These are phyloP conservation scores for Callospermophilus lateralis DNA, from an alignment of 2,113 vertebrate species.

Conservation along the genomic window DNA sequence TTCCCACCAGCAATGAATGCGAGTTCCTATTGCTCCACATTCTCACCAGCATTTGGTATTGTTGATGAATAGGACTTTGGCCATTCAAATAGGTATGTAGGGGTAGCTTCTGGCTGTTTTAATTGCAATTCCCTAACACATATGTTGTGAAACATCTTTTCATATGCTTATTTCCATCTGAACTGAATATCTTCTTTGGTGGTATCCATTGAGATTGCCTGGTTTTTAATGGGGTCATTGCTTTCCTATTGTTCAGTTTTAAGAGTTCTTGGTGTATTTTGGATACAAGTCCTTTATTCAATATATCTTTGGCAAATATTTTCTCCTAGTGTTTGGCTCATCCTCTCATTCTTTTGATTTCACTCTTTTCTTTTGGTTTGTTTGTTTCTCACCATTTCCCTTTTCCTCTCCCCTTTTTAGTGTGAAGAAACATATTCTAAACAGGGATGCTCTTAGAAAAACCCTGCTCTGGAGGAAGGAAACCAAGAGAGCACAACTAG, in stretches of 20 bases:
- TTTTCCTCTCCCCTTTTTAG: neutral
- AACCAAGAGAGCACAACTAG: neutral
- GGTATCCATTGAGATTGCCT: neutral
- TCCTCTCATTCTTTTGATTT: neutral
- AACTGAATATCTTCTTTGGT: neutral
- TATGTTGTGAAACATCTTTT: neutral
- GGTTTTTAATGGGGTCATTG: neutral
- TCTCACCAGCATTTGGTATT: neutral
- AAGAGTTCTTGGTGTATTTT: neutral
- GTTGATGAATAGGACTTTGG: neutral
- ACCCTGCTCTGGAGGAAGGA: neutral
- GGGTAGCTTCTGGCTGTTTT: neutral
- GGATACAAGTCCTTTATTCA: neutral
- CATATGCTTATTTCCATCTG: neutral
- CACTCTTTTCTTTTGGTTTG: neutral
- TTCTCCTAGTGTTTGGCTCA: neutral
- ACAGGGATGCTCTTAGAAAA: neutral
- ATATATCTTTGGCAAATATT: neutral
- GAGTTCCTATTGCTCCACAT: neutral
- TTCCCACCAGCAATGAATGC: neutral
- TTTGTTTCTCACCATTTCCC: neutral
- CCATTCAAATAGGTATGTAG: neutral
- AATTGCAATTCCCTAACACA: neutral
- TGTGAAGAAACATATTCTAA: constrained; percentile 8
- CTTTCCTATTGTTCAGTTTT: neutral